Percentiles rank a stretch among this genome's conserved stretches.
phyloP scores from a whole-genome alignment of 2,888 invertebrate species.

The Drosophila emarginata region DNA sequence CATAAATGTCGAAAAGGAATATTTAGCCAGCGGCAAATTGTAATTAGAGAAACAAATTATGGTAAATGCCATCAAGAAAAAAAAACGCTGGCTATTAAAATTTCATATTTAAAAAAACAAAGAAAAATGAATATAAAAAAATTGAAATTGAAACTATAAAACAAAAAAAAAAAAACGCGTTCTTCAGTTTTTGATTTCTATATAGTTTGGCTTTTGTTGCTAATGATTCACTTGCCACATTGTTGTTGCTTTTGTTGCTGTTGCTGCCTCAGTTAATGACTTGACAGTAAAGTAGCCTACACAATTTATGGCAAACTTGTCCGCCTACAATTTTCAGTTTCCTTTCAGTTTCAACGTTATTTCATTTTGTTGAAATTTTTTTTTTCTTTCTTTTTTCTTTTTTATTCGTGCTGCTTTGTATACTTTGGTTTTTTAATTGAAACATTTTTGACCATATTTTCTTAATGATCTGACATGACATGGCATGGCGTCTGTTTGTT shows the following conservation, averaged over 20 bases:
- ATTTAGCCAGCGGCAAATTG: neutral
- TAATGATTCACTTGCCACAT: constrained; percentile 65
- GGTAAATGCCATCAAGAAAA: neutral
- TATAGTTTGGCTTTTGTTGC: constrained; percentile 54
- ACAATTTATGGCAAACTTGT: constrained; percentile 76
- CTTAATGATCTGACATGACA: constrained; percentile 74
- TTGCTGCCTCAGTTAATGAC: constrained; percentile 66
- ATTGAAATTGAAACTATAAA: neutral
- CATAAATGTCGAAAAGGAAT: too few relatives aligned
- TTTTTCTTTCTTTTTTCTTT: neutral
- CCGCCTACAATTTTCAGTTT: constrained; percentile 71
- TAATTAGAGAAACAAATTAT: constrained; percentile 2
- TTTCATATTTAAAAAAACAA: constrained; percentile 15
- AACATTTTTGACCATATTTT: constrained; percentile 76
- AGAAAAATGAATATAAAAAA: neutral
- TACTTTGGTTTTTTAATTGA: constrained; percentile 69
- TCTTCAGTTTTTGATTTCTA: constrained; percentile 23
- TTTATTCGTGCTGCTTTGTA: constrained; percentile 47
- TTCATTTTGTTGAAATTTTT: constrained; percentile 9
- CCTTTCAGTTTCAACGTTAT: constrained; percentile 47
- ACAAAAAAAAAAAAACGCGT: constrained; percentile 9
- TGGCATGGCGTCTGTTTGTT: constrained; percentile 66
- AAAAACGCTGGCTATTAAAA: constrained; percentile 1
- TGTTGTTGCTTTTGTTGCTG: constrained; percentile 33
- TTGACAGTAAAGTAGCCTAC: constrained; percentile 74